These are phyloP conservation scores for Paramisgurnus dabryanus DNA, from an alignment of 2,113 vertebrate genomes.

Conservation along the genomic window DNA sequence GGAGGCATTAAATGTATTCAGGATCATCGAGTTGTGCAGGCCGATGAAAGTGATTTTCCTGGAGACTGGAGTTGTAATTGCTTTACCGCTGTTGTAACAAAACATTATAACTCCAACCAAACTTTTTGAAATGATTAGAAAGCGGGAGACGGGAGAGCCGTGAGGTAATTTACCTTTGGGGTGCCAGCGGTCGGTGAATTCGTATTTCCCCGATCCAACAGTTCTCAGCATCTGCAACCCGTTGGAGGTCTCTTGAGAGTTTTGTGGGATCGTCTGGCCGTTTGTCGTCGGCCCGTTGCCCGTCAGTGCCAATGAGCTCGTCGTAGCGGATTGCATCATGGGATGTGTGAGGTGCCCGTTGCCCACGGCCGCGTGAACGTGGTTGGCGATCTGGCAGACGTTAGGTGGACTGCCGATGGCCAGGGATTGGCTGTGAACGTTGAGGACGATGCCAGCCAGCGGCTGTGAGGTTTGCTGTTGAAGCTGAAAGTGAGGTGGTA, in stretches of 20 bases:
- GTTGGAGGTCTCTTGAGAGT: slow-evolving; percentile 78
- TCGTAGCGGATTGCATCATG: slow-evolving; percentile 80
- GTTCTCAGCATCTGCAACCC: slow-evolving; percentile 94
- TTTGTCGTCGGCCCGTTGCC: slow-evolving; percentile 82
- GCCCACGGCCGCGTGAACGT: slow-evolving; percentile 80
- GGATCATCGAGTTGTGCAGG: slow-evolving; percentile 43
- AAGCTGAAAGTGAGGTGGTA: slow-evolving; percentile 94
- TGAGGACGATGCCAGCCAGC: slow-evolving; percentile 90
- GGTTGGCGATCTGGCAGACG: slow-evolving; percentile 81
- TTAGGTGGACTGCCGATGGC: slow-evolving; percentile 84
- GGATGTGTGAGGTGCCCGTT: slow-evolving; percentile 88
- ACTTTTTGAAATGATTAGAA: not conserved
- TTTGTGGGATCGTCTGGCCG: slow-evolving; percentile 80
- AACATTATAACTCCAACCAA: not conserved
- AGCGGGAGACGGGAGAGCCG: too few species aligned
- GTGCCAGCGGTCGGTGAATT: slow-evolving; percentile 97
- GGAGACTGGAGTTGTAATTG: not conserved
- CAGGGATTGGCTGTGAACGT: slow-evolving; percentile 86
- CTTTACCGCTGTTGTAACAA: not conserved
- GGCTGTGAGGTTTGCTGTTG: slow-evolving; percentile 88
- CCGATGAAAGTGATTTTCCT: slow-evolving; percentile 24
- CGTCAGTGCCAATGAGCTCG: slow-evolving; percentile 77
- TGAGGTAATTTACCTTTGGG: slow-evolving; percentile 86
- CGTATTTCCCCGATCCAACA: slow-evolving; percentile 95
- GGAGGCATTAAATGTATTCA: slow-evolving; percentile 52